Conservation (phyloP, 2,888 invertebrate genomes). For the Timema cristinae region DNA sequence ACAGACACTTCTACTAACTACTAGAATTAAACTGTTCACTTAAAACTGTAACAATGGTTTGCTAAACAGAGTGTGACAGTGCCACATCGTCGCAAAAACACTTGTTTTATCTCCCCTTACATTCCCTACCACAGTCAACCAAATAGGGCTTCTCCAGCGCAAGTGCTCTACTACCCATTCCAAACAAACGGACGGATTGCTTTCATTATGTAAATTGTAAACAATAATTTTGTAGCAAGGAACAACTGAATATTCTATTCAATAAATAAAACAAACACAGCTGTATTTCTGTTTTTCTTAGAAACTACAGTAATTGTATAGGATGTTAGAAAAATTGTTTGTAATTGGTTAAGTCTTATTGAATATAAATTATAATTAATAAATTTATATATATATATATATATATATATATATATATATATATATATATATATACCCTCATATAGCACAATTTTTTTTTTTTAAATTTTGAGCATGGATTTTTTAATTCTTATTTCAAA, state of each 20-base stretch:
- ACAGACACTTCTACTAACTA: no score
- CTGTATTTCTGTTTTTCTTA: no score
- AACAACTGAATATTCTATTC: no score
- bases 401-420: slow-evolving; percentile 13
- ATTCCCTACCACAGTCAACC: neutral
- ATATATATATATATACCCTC: neutral
- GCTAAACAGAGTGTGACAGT: slow-evolving; percentile 11
- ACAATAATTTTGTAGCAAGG: no score
- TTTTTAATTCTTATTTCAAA: neutral
- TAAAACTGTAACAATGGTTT: neutral
- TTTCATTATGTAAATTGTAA: neutral
- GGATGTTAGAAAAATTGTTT: no score
- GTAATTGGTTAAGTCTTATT: no score
- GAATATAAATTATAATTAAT: no score
- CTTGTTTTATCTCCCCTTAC: neutral
- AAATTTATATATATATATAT: slow-evolving; percentile 6
- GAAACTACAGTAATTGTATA: no score
- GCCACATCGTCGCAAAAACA: neutral
- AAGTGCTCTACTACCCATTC: slow-evolving; percentile 2
- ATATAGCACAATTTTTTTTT: neutral
- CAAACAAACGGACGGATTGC: neutral
- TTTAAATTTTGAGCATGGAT: neutral
- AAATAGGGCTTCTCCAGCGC: neutral
- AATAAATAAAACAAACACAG: no score
- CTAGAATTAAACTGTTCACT: no score